Percentiles rank a stretch among this genome's conserved stretches.
Conservation (phyloP, 2,888 invertebrate genomes). For the Ectemnius lituratus region DNA sequence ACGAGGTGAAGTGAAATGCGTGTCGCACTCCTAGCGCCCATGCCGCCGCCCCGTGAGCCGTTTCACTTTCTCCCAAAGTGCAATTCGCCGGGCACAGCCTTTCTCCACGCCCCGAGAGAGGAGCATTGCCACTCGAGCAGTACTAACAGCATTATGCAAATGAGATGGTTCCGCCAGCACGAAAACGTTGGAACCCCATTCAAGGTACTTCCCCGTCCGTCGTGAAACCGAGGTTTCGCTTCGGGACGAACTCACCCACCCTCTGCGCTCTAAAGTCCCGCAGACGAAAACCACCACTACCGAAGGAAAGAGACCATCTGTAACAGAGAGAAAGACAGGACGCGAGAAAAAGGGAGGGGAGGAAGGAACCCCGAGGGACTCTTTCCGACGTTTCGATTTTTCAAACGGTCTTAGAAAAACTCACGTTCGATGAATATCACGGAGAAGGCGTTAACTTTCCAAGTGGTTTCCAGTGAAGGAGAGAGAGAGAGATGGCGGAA, state of each 20-base stretch:
- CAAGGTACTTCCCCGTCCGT: constrained; percentile 43
- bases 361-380: constrained; percentile 23
- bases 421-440: constrained; percentile 42
- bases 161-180: constrained; percentile 66
- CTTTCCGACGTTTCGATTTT: constrained; percentile 58
- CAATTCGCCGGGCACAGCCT: constrained; percentile 34
- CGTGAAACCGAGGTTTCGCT: constrained; percentile 55
- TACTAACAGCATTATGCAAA: constrained; percentile 74
- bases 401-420: constrained; percentile 44
- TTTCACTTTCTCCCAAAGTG: constrained; percentile 64
- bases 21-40: neutral
- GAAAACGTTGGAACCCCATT: constrained; percentile 63
- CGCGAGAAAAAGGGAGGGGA: neutral
- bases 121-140: constrained; percentile 60
- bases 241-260: constrained; percentile 27
- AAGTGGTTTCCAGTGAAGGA: constrained; percentile 11
- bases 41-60: constrained; percentile 18
- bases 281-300: constrained; percentile 13
- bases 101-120: constrained; percentile 17
- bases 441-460: constrained; percentile 34
- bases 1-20: constrained; percentile 18
- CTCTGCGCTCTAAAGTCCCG: constrained; percentile 50
- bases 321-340: neutral
- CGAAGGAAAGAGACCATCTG: neutral
- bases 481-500: neutral